Evolutionary conservation across 2,888 invertebrate genomes (phyloP).

Genomic region (Pseudeuparius sepicola): DNA sequence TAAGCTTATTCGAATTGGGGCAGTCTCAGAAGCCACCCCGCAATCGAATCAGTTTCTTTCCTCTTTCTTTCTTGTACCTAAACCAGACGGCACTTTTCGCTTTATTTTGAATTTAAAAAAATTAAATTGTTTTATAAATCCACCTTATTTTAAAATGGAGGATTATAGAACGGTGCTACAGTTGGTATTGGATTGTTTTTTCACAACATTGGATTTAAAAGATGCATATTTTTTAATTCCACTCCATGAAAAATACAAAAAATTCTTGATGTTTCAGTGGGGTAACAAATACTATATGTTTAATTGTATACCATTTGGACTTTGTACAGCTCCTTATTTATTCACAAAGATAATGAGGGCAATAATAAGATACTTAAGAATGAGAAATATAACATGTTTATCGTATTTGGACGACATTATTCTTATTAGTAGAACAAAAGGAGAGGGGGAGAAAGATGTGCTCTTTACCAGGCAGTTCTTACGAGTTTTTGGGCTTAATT

Average conservation of each 20-base stretch:
- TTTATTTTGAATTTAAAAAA: slow-evolving; percentile 21
- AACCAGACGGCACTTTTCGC: slow-evolving; percentile 15
- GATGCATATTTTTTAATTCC: slow-evolving; percentile 20
- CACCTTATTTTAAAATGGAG: slow-evolving; percentile 27
- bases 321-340: slow-evolving; percentile 23
- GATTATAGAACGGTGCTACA: slow-evolving; percentile 22
- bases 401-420: slow-evolving; percentile 22
- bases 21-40: slow-evolving; percentile 11
- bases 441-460: slow-evolving; percentile 7
- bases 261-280: slow-evolving; percentile 19
- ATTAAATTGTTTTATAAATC: slow-evolving; percentile 21
- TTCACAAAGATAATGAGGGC: slow-evolving; percentile 26
- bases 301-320: slow-evolving; percentile 23
- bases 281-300: slow-evolving; percentile 22
- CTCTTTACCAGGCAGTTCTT: neutral
- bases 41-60: slow-evolving; percentile 17
- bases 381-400: slow-evolving; percentile 17
- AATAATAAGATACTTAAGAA: slow-evolving; percentile 17
- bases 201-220: slow-evolving; percentile 1
- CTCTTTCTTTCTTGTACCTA: slow-evolving; percentile 17
- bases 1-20: slow-evolving; percentile 10
- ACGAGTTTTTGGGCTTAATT: no score
- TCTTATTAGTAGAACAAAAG: slow-evolving; percentile 16
- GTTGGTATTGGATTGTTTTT: slow-evolving; percentile 16
- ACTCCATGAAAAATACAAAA: slow-evolving; percentile 19